Conservation (phyloP, 2,113 vertebrate species). For the Cervus canadensis region DNA sequence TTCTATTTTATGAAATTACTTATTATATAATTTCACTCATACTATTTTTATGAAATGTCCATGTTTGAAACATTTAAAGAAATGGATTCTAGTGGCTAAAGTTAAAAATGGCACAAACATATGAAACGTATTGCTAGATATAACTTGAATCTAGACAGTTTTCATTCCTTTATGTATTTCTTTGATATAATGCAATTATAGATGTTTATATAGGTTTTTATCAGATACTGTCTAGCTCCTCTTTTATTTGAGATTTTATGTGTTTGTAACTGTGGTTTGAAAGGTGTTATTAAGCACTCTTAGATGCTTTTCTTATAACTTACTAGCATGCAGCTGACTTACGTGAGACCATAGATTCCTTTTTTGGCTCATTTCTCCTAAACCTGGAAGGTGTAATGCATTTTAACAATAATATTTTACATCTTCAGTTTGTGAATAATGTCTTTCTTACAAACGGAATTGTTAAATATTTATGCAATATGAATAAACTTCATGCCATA, state of each 20-base stretch:
- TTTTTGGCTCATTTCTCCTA: constrained; percentile 36
- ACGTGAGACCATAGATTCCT: constrained; percentile 15
- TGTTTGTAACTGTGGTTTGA: constrained; percentile 20
- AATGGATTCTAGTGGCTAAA: background rate
- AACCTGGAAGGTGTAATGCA: constrained; percentile 57
- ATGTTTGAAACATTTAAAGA: constrained; percentile 17
- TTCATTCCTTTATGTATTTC: constrained; percentile 4
- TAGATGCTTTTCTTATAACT: constrained; percentile 10
- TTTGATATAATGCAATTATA: background rate
- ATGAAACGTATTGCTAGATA: background rate
- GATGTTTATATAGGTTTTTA: background rate
- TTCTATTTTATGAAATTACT: constrained; percentile 20
- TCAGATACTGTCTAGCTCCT: background rate
- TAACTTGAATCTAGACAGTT: background rate
- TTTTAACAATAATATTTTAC: constrained; percentile 61
- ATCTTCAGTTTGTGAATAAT: constrained; percentile 47
- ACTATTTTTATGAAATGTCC: constrained; percentile 9
- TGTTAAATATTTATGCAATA: constrained; percentile 55
- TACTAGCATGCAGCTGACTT: background rate
- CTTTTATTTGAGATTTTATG: constrained; percentile 28
- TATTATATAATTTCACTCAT: background rate
- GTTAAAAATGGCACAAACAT: background rate
- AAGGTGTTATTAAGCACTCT: background rate
- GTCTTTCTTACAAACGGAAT: constrained; percentile 47
- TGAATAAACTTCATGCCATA: constrained; percentile 17